Conservation (phyloP, 2,797 vertebrate genomes). For the Sciurus carolinensis region DNA sequence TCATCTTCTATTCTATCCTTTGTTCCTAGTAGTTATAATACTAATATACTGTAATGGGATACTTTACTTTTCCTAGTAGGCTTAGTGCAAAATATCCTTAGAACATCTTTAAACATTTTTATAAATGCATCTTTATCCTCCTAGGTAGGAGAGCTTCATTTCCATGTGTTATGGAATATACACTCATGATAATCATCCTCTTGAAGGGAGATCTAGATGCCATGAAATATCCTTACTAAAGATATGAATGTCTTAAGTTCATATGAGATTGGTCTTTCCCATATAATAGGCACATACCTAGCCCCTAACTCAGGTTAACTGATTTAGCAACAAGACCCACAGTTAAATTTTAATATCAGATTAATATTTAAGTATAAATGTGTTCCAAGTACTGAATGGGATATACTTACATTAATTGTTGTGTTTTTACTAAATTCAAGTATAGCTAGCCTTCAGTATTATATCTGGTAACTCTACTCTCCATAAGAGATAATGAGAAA, state of each 20-base stretch:
- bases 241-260: neutral
- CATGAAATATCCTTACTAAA: neutral
- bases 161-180: neutral
- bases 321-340: neutral
- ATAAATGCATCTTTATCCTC: slow-evolving; percentile 50
- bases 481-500: neutral
- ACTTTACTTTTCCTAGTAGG: slow-evolving; percentile 49
- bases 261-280: neutral
- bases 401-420: neutral
- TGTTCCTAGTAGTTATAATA: slow-evolving; percentile 45
- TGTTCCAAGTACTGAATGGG: neutral
- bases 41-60: slow-evolving; percentile 10
- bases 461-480: neutral
- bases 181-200: neutral
- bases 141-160: slow-evolving; percentile 35
- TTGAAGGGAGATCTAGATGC: neutral
- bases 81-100: slow-evolving; percentile 65
- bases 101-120: slow-evolving; percentile 58
- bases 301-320: neutral
- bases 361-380: neutral
- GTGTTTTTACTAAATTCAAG: neutral
- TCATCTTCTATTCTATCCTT: slow-evolving; percentile 59
- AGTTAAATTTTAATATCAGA: neutral
- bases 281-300: neutral
- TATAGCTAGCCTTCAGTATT: neutral